phyloP scores from a whole-genome alignment of 1,140 invertebrate genomes.

The Colletes gigas region DNA sequence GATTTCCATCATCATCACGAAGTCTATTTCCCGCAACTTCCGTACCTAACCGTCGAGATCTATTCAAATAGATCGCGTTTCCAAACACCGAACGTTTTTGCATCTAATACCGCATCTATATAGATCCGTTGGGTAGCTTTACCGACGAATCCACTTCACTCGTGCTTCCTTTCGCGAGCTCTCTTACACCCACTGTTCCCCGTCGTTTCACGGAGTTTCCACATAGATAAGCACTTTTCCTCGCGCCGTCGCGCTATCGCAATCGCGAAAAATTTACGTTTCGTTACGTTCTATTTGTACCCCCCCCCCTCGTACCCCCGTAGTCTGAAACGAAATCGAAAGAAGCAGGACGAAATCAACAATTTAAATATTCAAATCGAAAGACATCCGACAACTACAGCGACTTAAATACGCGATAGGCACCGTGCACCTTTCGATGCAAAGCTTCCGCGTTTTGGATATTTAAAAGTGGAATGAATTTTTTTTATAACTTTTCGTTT shows the following conservation, averaged over 20 bases:
- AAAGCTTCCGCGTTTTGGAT: too few relatives aligned
- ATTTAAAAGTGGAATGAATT: too few relatives aligned
- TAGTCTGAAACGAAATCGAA: too few relatives aligned
- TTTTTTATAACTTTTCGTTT: too few relatives aligned
- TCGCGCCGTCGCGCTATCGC: neutral
- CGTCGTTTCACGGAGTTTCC: neutral
- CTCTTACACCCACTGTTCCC: neutral
- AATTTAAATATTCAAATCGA: too few relatives aligned
- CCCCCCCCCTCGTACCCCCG: too few relatives aligned
- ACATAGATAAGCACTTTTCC: too few relatives aligned
- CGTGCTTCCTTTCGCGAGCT: neutral
- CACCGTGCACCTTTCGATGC: too few relatives aligned
- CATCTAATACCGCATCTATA: neutral
- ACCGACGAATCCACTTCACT: conserved; percentile 29
- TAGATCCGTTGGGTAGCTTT: neutral
- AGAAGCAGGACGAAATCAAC: too few relatives aligned
- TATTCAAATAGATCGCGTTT: conserved; percentile 50
- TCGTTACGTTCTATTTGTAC: neutral
- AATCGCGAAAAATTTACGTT: neutral
- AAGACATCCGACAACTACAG: too few relatives aligned
- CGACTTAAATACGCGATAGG: too few relatives aligned
- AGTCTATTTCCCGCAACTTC: conserved; percentile 20
- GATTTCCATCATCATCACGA: conserved; percentile 38
- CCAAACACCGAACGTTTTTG: conserved; percentile 12
- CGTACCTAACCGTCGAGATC: conserved; percentile 39